Percentiles rank a stretch among this genome's conserved stretches.
Evolutionary conservation across 2,797 vertebrate species (phyloP).

Genomic region (Cheirogaleus major): DNA sequence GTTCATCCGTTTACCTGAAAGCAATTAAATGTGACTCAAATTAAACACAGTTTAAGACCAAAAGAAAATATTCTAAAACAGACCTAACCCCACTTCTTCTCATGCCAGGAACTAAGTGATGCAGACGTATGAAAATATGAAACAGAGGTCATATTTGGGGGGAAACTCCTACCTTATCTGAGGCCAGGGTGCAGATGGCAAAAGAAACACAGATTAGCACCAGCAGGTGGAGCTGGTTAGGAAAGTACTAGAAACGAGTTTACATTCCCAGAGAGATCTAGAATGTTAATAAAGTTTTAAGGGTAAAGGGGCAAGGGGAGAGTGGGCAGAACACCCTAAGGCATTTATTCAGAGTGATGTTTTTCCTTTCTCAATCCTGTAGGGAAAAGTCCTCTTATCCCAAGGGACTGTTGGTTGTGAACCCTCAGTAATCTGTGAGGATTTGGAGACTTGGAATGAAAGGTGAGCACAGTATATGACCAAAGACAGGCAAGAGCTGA

Average conservation of each 20-base stretch:
- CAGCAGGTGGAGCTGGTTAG: slow-evolving; percentile 76
- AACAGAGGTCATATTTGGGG: slow-evolving; percentile 72
- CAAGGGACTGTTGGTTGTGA: background rate
- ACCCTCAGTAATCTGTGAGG: background rate
- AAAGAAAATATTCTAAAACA: slow-evolving; percentile 85
- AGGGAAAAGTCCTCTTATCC: background rate
- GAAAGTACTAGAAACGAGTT: slow-evolving; percentile 35
- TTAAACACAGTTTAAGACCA: slow-evolving; percentile 84
- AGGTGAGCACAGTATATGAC: background rate
- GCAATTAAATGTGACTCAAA: slow-evolving; percentile 88
- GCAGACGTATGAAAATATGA: slow-evolving; percentile 70
- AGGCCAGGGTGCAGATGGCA: background rate
- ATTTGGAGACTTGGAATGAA: background rate
- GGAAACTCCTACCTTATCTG: slow-evolving; percentile 68
- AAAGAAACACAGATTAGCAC: background rate
- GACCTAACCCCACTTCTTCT: slow-evolving; percentile 75
- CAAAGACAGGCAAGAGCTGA: background rate
- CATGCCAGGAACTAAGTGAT: slow-evolving; percentile 66
- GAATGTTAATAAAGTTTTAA: background rate
- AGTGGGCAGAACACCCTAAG: background rate
- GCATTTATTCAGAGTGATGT: background rate
- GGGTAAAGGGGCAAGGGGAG: too few species aligned
- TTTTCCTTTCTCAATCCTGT: background rate
- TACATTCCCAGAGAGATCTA: background rate
- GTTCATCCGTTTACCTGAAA: slow-evolving; percentile 86